Percentiles rank a stretch among this genome's conserved stretches.
Conservation (phyloP, 2,797 vertebrate species). For the Anomalospiza imberbis region DNA sequence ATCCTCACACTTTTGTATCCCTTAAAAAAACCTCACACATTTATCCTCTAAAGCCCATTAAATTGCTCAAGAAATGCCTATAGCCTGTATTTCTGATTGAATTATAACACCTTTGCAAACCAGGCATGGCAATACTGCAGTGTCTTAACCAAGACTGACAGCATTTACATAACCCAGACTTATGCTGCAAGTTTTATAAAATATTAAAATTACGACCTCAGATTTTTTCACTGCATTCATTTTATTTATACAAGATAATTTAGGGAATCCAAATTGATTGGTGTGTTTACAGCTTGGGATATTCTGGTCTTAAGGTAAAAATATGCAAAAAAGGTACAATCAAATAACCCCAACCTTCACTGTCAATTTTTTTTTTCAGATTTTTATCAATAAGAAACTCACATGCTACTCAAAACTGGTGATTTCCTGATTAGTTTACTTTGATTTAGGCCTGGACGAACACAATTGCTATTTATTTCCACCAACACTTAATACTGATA, state of each 20-base stretch:
- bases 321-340: not conserved
- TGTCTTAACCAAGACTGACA: not conserved
- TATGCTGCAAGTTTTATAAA: not conserved
- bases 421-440: not conserved
- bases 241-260: not conserved
- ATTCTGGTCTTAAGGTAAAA: not conserved
- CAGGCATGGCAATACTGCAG: not conserved
- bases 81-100: not conserved
- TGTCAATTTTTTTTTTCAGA: not conserved
- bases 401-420: rapidly evolving
- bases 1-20: not conserved
- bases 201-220: not conserved
- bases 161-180: not conserved
- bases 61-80: not conserved
- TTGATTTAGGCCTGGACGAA: not conserved
- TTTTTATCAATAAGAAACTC: not conserved
- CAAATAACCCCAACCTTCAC: not conserved
- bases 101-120: not conserved
- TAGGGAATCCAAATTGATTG: not conserved
- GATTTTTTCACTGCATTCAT: not conserved
- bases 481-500: not conserved
- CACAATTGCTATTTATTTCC: not conserved
- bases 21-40: not conserved
- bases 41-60: not conserved
- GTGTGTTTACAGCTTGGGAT: not conserved